Conservation (phyloP, 1,140 invertebrate species). For the Tenebrio molitor region DNA sequence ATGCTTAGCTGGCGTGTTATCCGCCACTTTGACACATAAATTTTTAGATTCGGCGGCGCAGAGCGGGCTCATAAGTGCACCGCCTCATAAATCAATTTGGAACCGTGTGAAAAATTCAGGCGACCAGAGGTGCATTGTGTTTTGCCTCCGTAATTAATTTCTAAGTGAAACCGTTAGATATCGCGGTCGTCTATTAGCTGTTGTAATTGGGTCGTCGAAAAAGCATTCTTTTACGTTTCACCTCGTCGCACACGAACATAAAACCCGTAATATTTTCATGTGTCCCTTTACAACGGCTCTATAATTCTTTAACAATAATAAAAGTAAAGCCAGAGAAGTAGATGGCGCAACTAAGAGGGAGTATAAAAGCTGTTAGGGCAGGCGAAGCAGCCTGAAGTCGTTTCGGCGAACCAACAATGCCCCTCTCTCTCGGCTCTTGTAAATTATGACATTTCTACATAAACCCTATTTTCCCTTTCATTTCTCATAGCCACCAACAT, state of each 20-base stretch:
- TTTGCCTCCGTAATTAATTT: constrained; percentile 34
- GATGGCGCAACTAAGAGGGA: constrained; percentile 39
- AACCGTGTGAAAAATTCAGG: constrained; percentile 32
- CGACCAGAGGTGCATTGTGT: neutral
- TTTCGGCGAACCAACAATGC: constrained; percentile 50
- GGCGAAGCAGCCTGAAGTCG: constrained; percentile 36
- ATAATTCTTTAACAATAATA: constrained; percentile 47
- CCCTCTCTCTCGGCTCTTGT: constrained; percentile 48
- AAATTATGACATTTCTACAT: constrained; percentile 58
- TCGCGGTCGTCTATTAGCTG: neutral
- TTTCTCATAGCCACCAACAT: constrained; percentile 56
- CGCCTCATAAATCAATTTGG: constrained; percentile 30
- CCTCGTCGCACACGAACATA: constrained; percentile 16
- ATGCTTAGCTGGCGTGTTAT: constrained; percentile 37
- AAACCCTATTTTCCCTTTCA: constrained; percentile 60
- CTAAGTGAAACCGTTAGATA: constrained; percentile 5
- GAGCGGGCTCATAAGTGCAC: neutral
- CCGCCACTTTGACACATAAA: constrained; percentile 40
- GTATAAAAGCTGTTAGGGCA: constrained; percentile 48
- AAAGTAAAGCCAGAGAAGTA: constrained; percentile 41
- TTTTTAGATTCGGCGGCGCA: constrained; percentile 31
- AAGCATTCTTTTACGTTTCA: constrained; percentile 2
- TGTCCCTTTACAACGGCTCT: constrained; percentile 37
- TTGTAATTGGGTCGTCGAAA: no score
- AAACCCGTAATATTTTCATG: constrained; percentile 31